Evolutionary conservation across 35 echinoderm and acorn worm genomes (phyloP).

Genomic region (Amphiura filiformis): DNA sequence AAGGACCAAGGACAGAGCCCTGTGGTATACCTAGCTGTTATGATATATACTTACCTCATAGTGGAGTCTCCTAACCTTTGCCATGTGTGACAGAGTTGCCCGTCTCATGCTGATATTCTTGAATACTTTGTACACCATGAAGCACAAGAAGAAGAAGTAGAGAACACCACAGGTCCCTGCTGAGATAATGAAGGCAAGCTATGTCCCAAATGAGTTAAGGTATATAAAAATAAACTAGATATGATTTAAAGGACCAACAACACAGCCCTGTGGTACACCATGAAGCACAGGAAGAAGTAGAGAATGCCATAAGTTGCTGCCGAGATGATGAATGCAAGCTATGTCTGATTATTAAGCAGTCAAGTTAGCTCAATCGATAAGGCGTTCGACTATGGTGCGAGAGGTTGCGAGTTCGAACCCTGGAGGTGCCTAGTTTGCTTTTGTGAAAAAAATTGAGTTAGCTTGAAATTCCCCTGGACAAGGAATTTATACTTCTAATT

Average conservation of each 20-base stretch:
- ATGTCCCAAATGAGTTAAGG: not conserved
- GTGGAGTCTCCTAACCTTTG: slow-evolving; percentile 67
- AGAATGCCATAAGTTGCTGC: not conserved
- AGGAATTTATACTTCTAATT: too few species aligned
- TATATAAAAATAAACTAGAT: not conserved
- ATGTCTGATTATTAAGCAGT: not conserved
- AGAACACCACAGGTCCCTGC: slow-evolving; percentile 67
- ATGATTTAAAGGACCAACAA: not conserved
- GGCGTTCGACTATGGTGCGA: too few species aligned
- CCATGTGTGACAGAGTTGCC: slow-evolving; percentile 82
- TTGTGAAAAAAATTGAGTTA: too few species aligned
- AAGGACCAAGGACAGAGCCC: too few species aligned
- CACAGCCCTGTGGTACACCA: slow-evolving; percentile 61
- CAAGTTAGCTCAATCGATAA: too few species aligned
- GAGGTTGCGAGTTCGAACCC: too few species aligned
- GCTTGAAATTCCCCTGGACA: too few species aligned
- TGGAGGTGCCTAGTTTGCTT: too few species aligned
- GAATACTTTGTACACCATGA: slow-evolving; percentile 96
- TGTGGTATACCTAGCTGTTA: too few species aligned
- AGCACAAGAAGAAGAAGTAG: slow-evolving; percentile 85
- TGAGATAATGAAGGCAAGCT: slow-evolving; percentile 89
- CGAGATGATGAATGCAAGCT: not conserved
- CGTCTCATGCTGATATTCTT: slow-evolving; percentile 85
- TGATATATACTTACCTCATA: slow-evolving; percentile 96
- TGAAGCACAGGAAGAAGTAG: slow-evolving; percentile 91